These are phyloP conservation scores for Ibidorhyncha struthersii DNA, from an alignment of 2,113 vertebrate genomes.

Conservation along the genomic window DNA sequence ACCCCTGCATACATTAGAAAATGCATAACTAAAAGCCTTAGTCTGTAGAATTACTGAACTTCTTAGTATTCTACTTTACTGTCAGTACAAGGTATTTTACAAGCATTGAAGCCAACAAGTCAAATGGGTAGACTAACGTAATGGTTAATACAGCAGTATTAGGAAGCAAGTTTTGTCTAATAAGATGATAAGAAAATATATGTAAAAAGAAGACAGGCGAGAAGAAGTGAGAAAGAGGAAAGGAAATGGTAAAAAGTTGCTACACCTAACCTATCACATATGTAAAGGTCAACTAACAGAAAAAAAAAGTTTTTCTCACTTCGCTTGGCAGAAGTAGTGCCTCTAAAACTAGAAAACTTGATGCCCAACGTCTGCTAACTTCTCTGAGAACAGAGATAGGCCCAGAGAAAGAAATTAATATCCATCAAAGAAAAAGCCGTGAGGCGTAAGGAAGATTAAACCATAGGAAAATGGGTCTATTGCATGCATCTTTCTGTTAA, in stretches of 20 bases:
- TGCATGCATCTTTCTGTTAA: background rate
- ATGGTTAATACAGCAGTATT: background rate
- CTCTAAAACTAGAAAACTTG: background rate
- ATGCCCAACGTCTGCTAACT: background rate
- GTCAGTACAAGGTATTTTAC: background rate
- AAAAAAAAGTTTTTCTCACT: background rate
- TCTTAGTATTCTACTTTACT: conserved; percentile 14
- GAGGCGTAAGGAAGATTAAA: background rate
- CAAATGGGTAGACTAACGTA: background rate
- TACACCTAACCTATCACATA: background rate
- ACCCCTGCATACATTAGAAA: background rate
- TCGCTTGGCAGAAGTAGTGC: background rate
- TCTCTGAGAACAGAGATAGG: background rate
- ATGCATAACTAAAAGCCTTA: background rate
- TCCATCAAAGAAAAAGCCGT: background rate
- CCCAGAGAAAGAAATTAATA: background rate
- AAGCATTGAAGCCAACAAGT: background rate
- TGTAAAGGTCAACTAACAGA: background rate
- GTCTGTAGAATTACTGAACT: background rate
- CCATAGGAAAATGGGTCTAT: background rate
- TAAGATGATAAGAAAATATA: background rate
- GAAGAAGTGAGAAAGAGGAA: background rate
- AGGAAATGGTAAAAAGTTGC: background rate
- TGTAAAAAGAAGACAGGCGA: background rate
- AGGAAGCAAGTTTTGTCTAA: background rate